Conservation (phyloP, 1,140 invertebrate genomes). For the Sesamia nonagrioides region DNA sequence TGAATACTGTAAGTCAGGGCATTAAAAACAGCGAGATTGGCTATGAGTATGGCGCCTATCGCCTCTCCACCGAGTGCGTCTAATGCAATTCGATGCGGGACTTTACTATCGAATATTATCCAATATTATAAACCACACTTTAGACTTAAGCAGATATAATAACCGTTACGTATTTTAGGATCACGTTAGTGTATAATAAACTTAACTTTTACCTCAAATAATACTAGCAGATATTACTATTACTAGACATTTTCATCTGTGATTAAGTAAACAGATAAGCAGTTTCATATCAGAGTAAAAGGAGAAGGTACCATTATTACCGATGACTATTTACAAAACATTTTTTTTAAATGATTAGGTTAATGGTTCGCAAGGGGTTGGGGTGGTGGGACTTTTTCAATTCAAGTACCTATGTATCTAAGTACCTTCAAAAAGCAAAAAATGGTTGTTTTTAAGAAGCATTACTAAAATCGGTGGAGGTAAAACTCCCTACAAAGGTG, state of each 20-base stretch:
- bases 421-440: too few species aligned
- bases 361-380: too few species aligned
- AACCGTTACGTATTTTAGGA: slow-evolving; percentile 35
- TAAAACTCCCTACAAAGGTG: too few species aligned
- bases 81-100: slow-evolving; percentile 65
- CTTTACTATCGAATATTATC: slow-evolving; percentile 65
- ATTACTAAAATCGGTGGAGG: too few species aligned
- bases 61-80: slow-evolving; percentile 53
- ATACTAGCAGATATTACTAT: slow-evolving; percentile 12
- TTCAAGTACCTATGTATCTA: too few species aligned
- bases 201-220: slow-evolving; percentile 28
- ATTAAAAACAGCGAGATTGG: slow-evolving; percentile 49
- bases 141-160: slow-evolving; percentile 44
- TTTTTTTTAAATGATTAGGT: too few species aligned
- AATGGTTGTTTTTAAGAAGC: too few species aligned
- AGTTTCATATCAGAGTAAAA: neutral
- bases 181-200: slow-evolving; percentile 24
- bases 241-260: slow-evolving; percentile 16
- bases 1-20: slow-evolving; percentile 8
- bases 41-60: slow-evolving; percentile 55
- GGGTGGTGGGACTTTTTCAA: too few species aligned
- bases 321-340: too few species aligned
- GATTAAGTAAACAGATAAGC: neutral
- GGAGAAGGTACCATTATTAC: neutral
- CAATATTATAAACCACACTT: slow-evolving; percentile 60